Percentiles rank a stretch among this genome's conserved stretches.
These are phyloP conservation scores for Drosophila dives DNA, from an alignment of 2,888 invertebrate genomes.

Conservation along the genomic window DNA sequence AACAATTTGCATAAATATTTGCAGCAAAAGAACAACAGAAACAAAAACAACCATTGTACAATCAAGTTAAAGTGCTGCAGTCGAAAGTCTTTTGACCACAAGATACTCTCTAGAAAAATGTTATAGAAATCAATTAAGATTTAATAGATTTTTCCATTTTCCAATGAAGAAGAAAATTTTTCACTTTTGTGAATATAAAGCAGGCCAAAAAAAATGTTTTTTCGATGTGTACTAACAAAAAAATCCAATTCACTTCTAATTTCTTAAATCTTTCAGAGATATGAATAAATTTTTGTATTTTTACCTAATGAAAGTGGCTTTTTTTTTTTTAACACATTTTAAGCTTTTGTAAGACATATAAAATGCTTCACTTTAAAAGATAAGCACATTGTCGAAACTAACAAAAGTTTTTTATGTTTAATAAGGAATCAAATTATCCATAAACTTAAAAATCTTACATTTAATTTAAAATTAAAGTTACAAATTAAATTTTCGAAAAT, in stretches of 20 bases:
- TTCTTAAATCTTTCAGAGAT: background rate
- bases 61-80: conserved; percentile 1
- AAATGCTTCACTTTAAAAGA: background rate
- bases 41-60: conserved; percentile 5
- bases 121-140: background rate
- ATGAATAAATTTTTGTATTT: background rate
- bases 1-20: conserved; percentile 74
- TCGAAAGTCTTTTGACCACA: background rate
- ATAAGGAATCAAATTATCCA: background rate
- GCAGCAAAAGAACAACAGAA: conserved; percentile 53
- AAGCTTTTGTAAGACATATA: background rate
- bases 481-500: background rate
- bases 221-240: background rate
- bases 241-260: background rate
- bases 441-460: background rate
- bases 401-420: background rate
- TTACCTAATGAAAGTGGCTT: background rate
- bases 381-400: background rate
- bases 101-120: conserved; percentile 9
- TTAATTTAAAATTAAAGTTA: fast-evolving
- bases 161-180: background rate
- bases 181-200: background rate
- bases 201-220: background rate
- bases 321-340: background rate
- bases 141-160: background rate